Conservation (phyloP, 2,888 invertebrate genomes). For the Aricia artaxerxes region DNA sequence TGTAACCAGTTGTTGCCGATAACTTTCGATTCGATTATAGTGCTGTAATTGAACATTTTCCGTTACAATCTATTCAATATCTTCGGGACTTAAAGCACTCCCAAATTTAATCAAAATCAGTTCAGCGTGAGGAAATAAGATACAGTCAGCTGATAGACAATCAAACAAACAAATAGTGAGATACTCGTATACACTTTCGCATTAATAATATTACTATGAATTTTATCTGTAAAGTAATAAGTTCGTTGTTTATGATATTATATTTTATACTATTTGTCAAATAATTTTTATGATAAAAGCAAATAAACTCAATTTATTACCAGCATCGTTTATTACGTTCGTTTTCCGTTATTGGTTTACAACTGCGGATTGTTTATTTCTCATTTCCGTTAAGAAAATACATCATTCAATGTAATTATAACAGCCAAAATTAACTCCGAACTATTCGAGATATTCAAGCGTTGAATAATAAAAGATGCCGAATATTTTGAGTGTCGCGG, state of each 20-base stretch:
- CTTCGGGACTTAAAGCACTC: too few relatives aligned
- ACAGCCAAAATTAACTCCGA: background rate
- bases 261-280: background rate
- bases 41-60: too few relatives aligned
- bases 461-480: background rate
- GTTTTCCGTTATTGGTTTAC: background rate
- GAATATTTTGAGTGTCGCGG: too few relatives aligned
- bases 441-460: background rate
- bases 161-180: too few relatives aligned
- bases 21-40: too few relatives aligned
- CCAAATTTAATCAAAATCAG: too few relatives aligned
- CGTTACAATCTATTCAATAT: too few relatives aligned
- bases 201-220: too few relatives aligned
- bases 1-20: too few relatives aligned
- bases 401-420: background rate
- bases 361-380: conserved; percentile 4
- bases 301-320: background rate
- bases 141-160: too few relatives aligned
- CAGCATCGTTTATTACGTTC: background rate
- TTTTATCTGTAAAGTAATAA: background rate
- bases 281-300: background rate
- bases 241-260: background rate
- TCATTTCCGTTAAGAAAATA: conserved; percentile 12
- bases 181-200: too few relatives aligned
- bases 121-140: too few relatives aligned